phyloP scores from a whole-genome alignment of 2,113 vertebrate genomes.

The Neodon shergylaensis region DNA sequence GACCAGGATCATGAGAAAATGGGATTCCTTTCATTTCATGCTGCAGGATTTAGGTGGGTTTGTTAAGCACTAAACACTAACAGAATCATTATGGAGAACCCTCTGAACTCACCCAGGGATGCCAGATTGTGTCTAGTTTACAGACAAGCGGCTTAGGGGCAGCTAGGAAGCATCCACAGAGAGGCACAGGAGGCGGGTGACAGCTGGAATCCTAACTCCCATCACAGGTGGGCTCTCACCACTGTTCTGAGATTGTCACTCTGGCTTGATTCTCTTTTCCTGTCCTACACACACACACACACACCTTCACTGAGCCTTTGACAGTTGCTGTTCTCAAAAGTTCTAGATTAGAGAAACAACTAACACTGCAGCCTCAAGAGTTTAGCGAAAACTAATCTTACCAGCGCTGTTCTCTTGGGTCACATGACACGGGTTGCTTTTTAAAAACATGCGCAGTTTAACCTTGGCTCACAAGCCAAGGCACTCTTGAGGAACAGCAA shows the following conservation, averaged over 20 bases:
- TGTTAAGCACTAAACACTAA: conserved; percentile 16
- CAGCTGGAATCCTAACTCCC: not conserved
- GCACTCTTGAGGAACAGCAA: not conserved
- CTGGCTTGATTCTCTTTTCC: not conserved
- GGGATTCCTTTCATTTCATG: not conserved
- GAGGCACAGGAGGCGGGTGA: not conserved
- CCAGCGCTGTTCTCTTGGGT: not conserved
- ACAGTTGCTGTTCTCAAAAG: not conserved
- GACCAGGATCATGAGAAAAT: conserved; percentile 11
- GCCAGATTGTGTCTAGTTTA: not conserved
- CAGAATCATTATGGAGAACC: not conserved
- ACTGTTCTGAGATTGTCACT: not conserved
- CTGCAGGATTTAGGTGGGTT: not conserved
- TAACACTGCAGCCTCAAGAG: not conserved
- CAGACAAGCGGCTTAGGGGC: not conserved
- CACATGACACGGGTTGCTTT: not conserved
- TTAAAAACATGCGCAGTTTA: not conserved
- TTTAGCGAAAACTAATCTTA: not conserved
- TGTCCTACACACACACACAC: not conserved
- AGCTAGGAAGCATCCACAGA: not conserved
- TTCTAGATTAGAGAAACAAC: not conserved
- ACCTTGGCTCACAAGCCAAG: not conserved
- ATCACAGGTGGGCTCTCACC: not conserved
- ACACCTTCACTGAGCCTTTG: not conserved
- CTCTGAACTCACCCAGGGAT: not conserved